phyloP scores from a whole-genome alignment of 2,113 vertebrate genomes.

The Dicerorhinus sumatrensis region DNA sequence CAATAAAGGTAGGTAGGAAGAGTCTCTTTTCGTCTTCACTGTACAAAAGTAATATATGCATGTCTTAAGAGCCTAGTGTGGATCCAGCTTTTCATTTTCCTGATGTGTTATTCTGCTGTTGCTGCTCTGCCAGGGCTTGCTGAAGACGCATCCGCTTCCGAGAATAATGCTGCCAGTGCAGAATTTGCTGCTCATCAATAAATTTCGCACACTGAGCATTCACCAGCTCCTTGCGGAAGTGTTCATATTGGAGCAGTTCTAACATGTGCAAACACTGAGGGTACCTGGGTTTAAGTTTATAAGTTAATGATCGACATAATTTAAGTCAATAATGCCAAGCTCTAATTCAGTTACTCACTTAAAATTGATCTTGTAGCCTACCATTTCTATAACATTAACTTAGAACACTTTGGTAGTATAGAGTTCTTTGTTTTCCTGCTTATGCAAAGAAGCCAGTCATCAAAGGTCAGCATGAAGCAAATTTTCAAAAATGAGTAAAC shows the following conservation, averaged over 20 bases:
- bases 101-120: constrained; percentile 91
- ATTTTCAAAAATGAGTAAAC: constrained; percentile 19
- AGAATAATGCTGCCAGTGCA: constrained; percentile 99
- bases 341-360: neutral
- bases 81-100: constrained; percentile 89
- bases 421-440: neutral
- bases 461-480: neutral
- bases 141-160: constrained; percentile 96
- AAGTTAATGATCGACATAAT: constrained; percentile 43
- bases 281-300: constrained; percentile 89
- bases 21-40: constrained; percentile 16
- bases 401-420: neutral
- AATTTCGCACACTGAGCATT: constrained; percentile 99
- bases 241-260: constrained; percentile 98
- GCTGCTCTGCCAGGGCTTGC: constrained; percentile 97
- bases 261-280: constrained; percentile 98
- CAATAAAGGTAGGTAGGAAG: neutral
- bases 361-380: neutral
- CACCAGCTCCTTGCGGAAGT: constrained; percentile 98
- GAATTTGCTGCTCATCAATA: constrained; percentile 98
- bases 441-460: neutral
- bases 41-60: constrained; percentile 56
- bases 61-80: neutral
- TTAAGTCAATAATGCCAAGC: neutral
- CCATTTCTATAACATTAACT: neutral